Conservation (phyloP, 2,888 invertebrate genomes). For the Leucoma salicis region DNA sequence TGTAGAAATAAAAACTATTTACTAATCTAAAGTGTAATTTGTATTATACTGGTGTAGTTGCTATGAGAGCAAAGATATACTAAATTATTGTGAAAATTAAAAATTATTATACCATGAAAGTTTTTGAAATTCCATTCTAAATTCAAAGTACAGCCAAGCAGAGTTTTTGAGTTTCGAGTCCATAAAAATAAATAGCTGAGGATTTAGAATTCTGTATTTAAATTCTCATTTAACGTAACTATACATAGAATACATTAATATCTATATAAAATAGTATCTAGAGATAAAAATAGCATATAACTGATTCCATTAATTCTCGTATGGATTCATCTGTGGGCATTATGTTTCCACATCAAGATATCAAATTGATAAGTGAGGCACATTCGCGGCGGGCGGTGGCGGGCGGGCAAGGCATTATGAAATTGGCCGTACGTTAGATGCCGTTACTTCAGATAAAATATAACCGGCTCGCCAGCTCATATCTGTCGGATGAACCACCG, state of each 20-base stretch:
- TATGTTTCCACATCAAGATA: conserved; percentile 77
- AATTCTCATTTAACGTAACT: neutral
- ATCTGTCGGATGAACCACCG: conserved; percentile 64
- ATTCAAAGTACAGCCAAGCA: too few relatives aligned
- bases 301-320: conserved; percentile 23
- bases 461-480: conserved; percentile 75
- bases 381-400: conserved; percentile 54
- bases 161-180: too few relatives aligned
- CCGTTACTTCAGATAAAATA: conserved; percentile 81
- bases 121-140: too few relatives aligned
- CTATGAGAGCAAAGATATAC: too few relatives aligned
- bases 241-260: neutral
- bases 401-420: conserved; percentile 77
- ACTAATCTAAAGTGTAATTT: too few relatives aligned
- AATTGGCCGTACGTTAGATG: conserved; percentile 81
- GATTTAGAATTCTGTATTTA: too few relatives aligned
- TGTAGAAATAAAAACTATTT: too few relatives aligned
- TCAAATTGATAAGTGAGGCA: conserved; percentile 81
- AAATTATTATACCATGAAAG: too few relatives aligned
- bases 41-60: too few relatives aligned
- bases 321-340: conserved; percentile 63
- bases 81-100: too few relatives aligned
- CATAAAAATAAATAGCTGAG: too few relatives aligned
- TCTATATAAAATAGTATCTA: neutral
- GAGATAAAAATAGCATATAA: conserved; percentile 10